Conservation (phyloP, 64 coral and sea anemone genomes). For the Pachyseris speciosa region DNA sequence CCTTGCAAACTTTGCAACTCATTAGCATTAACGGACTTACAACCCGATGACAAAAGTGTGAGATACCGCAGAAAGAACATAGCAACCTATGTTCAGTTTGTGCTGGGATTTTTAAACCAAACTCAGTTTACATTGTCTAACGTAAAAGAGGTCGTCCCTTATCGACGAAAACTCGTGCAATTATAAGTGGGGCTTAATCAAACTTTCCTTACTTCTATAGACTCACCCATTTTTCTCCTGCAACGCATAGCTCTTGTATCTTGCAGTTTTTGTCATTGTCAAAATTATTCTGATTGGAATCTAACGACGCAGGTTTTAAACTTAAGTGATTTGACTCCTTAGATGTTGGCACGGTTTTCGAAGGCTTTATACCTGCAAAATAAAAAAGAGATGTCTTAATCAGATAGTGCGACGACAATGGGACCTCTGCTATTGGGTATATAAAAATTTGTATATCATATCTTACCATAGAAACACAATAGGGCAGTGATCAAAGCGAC, state of each 20-base stretch:
- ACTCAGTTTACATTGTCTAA: too few species aligned
- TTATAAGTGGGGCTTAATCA: too few species aligned
- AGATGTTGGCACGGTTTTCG: not conserved
- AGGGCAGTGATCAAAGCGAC: not conserved
- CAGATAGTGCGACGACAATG: not conserved
- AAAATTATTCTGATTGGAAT: not conserved
- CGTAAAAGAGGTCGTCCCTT: too few species aligned
- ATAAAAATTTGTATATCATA: not conserved
- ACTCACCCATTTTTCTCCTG: not conserved
- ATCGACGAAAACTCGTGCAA: too few species aligned
- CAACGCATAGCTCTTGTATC: not conserved
- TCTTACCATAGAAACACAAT: constrained; percentile 66
- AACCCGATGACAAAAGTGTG: too few species aligned
- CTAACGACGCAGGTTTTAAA: not conserved
- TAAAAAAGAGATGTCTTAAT: not conserved
- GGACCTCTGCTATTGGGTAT: not conserved
- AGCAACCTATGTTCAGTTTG: too few species aligned
- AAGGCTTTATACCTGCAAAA: constrained; percentile 10
- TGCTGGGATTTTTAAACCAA: too few species aligned
- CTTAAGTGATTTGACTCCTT: not conserved
- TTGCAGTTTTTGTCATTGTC: not conserved
- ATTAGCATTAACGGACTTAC: too few species aligned
- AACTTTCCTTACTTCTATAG: not conserved
- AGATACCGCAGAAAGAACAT: too few species aligned
- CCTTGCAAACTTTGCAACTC: too few species aligned